Evolutionary conservation across 2,888 invertebrate species (phyloP), one percentile per base, ranked within the genome.

Genomic region (Arge pagana): DNA sequence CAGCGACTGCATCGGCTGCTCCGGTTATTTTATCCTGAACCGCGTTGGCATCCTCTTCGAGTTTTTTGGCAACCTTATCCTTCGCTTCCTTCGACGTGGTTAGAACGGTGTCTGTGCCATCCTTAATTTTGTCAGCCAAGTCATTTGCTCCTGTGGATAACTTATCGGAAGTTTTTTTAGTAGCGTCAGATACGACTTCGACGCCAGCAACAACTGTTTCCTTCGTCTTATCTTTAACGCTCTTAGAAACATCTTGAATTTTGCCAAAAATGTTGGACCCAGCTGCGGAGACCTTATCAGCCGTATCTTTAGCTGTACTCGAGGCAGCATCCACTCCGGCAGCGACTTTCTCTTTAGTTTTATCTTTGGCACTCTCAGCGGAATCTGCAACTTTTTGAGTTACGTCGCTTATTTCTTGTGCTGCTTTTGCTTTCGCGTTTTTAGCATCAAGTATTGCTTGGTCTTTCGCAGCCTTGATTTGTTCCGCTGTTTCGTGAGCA

Each of bases 121-220:
- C 54, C 5, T 54, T 58, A 33, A 35, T 39, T 39, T 40, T 55
- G 15, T 50, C 28, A 21, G 37, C 43, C 11, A 33, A 15, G 1
- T 33, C 11, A 3, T 16, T 28, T 5, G 28, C n/a, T 30, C 48
- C 30, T 21, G 37, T 40, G 4, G 21, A 33, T 36, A 24, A 18
- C 7, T 45, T 33, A 23, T 10, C 18, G 15, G 15, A n/a, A n/a
- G 10, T 21, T 16, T 21, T 30, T 28, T 41, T 6, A 23, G 53
- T 24, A 26, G 41, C 2, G 33, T 26, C 33, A 10, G 33, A 33
- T 11, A 33, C 33, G 1, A 33, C 3, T n/a, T 13, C 33, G 13
- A 19, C 40, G 8, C 19, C 40, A 40, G 21, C 40, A 10, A 23
- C 24, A 1, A 26, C 11, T 13, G 13, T 80, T 18, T 78, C 23